Evolutionary conservation across 2,797 vertebrate genomes (phyloP).

Genomic region (Aotus griseimembra): DNA sequence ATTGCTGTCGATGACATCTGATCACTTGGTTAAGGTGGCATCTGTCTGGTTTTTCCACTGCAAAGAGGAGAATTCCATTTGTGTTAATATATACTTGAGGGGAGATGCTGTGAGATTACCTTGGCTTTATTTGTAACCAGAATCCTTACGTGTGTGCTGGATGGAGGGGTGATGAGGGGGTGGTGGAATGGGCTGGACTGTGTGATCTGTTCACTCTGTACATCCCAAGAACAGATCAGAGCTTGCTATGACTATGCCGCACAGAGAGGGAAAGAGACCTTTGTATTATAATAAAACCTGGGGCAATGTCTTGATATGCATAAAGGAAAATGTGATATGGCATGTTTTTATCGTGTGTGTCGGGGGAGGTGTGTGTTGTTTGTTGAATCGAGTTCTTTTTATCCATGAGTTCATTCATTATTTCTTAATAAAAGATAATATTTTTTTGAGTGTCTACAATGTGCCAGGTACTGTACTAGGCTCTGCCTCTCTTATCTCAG

Average conservation of each 20-base stretch:
- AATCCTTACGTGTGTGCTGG: not conserved
- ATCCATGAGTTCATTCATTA: not conserved
- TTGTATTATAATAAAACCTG: not conserved
- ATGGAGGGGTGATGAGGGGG: not conserved
- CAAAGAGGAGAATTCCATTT: not conserved
- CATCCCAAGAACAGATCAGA: not conserved
- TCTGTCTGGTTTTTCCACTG: not conserved
- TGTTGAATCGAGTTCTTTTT: not conserved
- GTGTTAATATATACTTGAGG: not conserved
- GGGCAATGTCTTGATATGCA: not conserved
- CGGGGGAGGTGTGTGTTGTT: fast-evolving
- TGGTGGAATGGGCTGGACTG: not conserved
- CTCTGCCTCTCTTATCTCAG: not conserved
- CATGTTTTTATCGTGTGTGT: not conserved
- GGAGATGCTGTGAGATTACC: not conserved
- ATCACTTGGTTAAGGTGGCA: not conserved
- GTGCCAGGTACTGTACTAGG: not conserved
- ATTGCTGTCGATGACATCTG: not conserved
- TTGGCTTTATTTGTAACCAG: not conserved
- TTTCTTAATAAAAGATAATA: not conserved
- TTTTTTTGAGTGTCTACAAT: not conserved
- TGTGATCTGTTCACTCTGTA: not conserved
- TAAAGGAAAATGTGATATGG: not conserved
- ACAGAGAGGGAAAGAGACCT: not conserved
- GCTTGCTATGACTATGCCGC: not conserved